Conservation (phyloP, 1,140 invertebrate genomes). For the Notospermus geniculatus region DNA sequence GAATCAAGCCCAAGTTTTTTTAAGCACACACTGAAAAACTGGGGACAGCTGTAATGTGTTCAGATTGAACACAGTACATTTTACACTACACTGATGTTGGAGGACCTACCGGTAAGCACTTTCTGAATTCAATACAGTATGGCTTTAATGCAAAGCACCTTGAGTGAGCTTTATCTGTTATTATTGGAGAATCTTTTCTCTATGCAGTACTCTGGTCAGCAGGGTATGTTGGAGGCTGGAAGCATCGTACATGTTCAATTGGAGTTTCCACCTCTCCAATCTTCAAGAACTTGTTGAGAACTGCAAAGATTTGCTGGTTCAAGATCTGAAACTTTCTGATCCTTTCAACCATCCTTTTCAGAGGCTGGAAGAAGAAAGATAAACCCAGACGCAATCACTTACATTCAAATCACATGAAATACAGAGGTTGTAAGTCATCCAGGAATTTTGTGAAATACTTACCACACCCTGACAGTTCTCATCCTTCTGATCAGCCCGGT, state of each 20-base stretch:
- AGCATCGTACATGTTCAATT: conserved; percentile 91
- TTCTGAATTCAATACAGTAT: too few relatives aligned
- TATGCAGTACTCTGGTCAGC: too few relatives aligned
- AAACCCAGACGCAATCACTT: neutral
- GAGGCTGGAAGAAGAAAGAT: conserved; percentile 65
- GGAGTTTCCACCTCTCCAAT: conserved; percentile 70
- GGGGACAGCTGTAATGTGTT: too few relatives aligned
- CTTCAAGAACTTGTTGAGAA: conserved; percentile 85
- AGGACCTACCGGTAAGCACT: too few relatives aligned
- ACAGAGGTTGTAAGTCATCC: neutral
- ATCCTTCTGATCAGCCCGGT: conserved; percentile 92
- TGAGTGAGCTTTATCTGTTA: too few relatives aligned
- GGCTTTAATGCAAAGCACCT: too few relatives aligned
- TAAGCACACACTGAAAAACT: too few relatives aligned
- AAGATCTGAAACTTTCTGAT: conserved; percentile 94
- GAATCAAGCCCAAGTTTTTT: too few relatives aligned
- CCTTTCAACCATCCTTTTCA: conserved; percentile 93
- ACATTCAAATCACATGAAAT: neutral
- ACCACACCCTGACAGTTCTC: conserved; percentile 90
- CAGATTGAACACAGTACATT: too few relatives aligned
- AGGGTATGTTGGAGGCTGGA: conserved; percentile 71
- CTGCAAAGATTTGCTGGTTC: conserved; percentile 95
- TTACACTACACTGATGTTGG: too few relatives aligned
- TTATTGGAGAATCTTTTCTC: too few relatives aligned
- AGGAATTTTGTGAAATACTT: conserved; percentile 58